These are phyloP conservation scores for Sialis lutaria DNA, from an alignment of 2,888 invertebrate genomes.

Conservation along the genomic window DNA sequence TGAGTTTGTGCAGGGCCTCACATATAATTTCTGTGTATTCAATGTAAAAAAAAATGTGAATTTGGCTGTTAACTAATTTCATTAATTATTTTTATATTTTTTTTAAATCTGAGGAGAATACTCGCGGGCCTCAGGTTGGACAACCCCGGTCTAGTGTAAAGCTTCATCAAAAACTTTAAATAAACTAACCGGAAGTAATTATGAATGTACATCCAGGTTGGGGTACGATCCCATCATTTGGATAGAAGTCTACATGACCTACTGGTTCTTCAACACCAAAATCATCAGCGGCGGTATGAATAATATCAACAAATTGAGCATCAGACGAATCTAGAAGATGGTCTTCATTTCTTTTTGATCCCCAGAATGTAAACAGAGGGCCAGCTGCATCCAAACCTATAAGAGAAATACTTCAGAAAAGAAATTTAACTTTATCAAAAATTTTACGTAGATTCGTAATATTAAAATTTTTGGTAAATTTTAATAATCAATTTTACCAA, in stretches of 20 bases:
- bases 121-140: too few relatives aligned
- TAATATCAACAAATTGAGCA: slow-evolving; percentile 31
- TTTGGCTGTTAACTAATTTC: too few relatives aligned
- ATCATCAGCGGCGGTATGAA: slow-evolving; percentile 30
- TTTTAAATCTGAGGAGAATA: too few relatives aligned
- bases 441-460: neutral
- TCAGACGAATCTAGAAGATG: slow-evolving; percentile 24
- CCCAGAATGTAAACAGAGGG: slow-evolving; percentile 28
- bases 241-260: slow-evolving; percentile 29
- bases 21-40: too few relatives aligned
- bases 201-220: slow-evolving; percentile 6
- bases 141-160: neutral
- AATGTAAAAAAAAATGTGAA: too few relatives aligned
- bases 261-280: slow-evolving; percentile 27
- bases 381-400: slow-evolving; percentile 27
- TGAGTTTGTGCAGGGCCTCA: too few relatives aligned
- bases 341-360: slow-evolving; percentile 5
- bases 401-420: neutral
- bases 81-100: too few relatives aligned
- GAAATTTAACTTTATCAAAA: neutral
- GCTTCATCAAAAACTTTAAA: slow-evolving; percentile 2
- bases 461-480: too few relatives aligned
- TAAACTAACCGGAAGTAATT: slow-evolving; percentile 3
- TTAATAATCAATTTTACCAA: too few relatives aligned
- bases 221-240: slow-evolving; percentile 16